A percentile compares a stretch with the other conserved stretches of the same genome.
These are phyloP conservation scores for Drosophila gunungcola DNA, from an alignment of 1,140 invertebrate genomes.

Conservation along the genomic window DNA sequence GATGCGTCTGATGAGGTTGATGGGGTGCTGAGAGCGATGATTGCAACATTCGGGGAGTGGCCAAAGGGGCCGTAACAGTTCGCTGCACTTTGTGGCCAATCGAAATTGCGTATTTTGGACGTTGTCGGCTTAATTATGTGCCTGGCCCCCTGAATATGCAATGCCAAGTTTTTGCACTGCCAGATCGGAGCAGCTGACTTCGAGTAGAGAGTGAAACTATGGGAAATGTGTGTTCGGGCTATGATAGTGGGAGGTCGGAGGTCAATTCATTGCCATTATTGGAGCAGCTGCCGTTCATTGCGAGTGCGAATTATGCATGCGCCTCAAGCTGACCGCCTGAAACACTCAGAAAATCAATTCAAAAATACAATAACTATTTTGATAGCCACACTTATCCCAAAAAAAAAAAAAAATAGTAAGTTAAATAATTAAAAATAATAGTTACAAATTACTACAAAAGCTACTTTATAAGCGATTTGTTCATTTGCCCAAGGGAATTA, in stretches of 20 bases:
- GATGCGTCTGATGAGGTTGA: constrained; percentile 25
- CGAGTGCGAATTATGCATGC: constrained; percentile 70
- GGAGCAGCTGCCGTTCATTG: constrained; percentile 60
- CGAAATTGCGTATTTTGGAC: constrained; percentile 67
- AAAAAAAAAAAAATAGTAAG: background rate
- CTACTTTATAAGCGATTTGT: no score
- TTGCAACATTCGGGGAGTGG: constrained; percentile 28
- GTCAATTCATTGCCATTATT: constrained; percentile 56
- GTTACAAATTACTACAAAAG: no score
- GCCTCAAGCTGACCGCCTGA: constrained; percentile 54
- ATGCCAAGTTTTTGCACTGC: constrained; percentile 39
- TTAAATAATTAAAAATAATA: no score
- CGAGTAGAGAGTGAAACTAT: background rate
- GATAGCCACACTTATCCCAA: background rate
- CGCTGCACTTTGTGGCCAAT: constrained; percentile 67
- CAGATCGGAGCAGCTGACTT: constrained; percentile 20
- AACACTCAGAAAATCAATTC: constrained; percentile 11
- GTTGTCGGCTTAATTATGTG: constrained; percentile 60
- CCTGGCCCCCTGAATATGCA: constrained; percentile 44
- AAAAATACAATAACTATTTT: no score
- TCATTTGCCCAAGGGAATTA: no score
- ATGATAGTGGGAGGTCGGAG: constrained; percentile 8
- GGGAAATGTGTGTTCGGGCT: constrained; percentile 11
- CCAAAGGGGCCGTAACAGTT: constrained; percentile 42
- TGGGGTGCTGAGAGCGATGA: constrained; percentile 44